Evolutionary conservation across 2,797 vertebrate species (phyloP), one percentile per base, ranked within the genome.

Genomic region (Chromobotia macracanthus): DNA sequence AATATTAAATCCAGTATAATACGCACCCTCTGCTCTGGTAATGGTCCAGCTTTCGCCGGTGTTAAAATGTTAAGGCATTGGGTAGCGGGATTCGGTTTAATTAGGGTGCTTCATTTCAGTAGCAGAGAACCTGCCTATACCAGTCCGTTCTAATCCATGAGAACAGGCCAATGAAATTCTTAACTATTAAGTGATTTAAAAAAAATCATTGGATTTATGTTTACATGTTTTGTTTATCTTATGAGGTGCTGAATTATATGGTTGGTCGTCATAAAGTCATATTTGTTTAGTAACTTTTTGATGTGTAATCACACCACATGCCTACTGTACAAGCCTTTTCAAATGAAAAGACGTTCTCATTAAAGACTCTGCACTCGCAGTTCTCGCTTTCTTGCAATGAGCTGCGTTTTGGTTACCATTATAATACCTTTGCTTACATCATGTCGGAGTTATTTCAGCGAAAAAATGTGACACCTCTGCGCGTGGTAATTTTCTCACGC

Each of bases 1-100:
- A 90, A 91, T 91, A 89, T 90, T 91, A 84, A 83, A 91, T 87
- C 79, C 72, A 21, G 63, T 61, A 79, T 89, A 89, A 88, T 85
- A 89, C 83, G 86, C 87, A 87, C 83, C 84, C 68, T 81, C 82
- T 82, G 75, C 86, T 84, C 80, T 83, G 71, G 81, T 85, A 78
- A 84, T 86, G 81, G 83, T 75, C 75, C 81, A 76, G 61, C 72
- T 46, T 82, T 77, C 63, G 53, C 67, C 56, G 38, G 61, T 84
- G 68, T 76, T 87, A 82, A n/a, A n/a, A 85, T 82, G 80, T 79
- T 73, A 77, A 67, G 74, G 75, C 70, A 76, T 64, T 79, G 77
- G 86, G 76, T 65, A 70, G 67, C 75, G 65, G 53, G 79, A 71
- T 73, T 71, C 58, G 58, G 18, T 77, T 84, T 84, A 84, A 86